Evolutionary conservation across 2,797 vertebrate species (phyloP).

Genomic region (Propithecus perrieri): DNA sequence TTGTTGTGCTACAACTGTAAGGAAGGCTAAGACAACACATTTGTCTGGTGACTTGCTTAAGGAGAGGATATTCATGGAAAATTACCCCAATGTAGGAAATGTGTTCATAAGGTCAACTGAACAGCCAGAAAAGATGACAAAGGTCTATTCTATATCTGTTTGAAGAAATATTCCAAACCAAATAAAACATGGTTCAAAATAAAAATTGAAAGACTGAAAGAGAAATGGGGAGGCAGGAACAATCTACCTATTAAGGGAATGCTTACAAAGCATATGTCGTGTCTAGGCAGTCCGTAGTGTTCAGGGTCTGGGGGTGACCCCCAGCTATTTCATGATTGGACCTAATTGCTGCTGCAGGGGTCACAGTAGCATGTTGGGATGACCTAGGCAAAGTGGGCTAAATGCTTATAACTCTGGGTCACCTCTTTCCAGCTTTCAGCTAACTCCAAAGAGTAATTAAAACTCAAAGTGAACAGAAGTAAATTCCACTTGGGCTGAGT

Average conservation of each 20-base stretch:
- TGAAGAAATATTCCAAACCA: background rate
- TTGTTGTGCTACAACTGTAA: background rate
- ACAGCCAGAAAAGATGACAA: background rate
- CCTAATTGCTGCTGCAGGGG: background rate
- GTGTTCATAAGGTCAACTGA: background rate
- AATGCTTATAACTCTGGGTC: background rate
- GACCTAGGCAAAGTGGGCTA: background rate
- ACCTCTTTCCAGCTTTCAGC: background rate
- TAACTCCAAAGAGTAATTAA: background rate
- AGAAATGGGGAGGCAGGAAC: background rate
- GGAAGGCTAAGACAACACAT: background rate
- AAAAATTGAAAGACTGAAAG: background rate
- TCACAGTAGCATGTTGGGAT: background rate
- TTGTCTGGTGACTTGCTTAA: background rate
- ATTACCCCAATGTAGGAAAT: background rate
- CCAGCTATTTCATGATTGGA: background rate
- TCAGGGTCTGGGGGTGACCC: background rate
- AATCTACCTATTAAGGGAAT: background rate
- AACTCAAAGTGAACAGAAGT: constrained; percentile 22
- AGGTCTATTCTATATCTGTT: background rate
- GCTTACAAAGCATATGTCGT: background rate
- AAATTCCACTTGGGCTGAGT: background rate
- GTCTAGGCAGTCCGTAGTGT: too few relatives aligned
- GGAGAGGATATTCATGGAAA: background rate
- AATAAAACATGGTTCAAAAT: background rate